Evolutionary conservation across 2,113 vertebrate species (phyloP).

Genomic region (Apistogramma diplotaenia): DNA sequence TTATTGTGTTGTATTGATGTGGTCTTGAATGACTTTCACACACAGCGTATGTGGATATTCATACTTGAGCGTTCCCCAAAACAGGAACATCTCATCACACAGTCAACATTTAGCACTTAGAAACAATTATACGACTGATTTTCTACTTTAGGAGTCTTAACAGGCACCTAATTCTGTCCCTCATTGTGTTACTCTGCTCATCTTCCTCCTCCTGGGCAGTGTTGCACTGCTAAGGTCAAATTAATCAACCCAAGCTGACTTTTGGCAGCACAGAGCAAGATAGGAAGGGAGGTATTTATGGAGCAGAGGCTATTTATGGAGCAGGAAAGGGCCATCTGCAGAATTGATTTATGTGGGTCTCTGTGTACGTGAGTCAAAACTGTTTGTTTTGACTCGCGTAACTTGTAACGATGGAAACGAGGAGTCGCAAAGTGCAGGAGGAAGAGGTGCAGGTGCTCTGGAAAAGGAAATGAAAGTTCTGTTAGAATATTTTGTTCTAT

Average conservation of each 20-base stretch:
- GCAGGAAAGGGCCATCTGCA: conserved; percentile 46
- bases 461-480: background rate
- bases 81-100: background rate
- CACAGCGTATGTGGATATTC: background rate
- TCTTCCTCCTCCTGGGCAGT: conserved; percentile 19
- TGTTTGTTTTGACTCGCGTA: background rate
- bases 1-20: conserved; percentile 41
- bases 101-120: background rate
- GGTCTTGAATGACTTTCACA: conserved; percentile 36
- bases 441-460: background rate
- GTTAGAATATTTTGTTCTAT: background rate
- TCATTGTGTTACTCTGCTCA: background rate
- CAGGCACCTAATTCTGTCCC: background rate
- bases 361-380: background rate
- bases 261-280: conserved; percentile 37
- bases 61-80: background rate
- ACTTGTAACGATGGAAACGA: background rate
- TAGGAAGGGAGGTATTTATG: conserved; percentile 65
- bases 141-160: background rate
- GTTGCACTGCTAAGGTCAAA: conserved; percentile 58
- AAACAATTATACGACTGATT: background rate
- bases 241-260: conserved; percentile 47
- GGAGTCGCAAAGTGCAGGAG: background rate
- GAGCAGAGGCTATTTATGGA: conserved; percentile 65
- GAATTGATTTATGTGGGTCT: conserved; percentile 50